These are phyloP conservation scores for Crenichthys baileyi DNA, from an alignment of 2,797 vertebrate genomes.

Conservation along the genomic window DNA sequence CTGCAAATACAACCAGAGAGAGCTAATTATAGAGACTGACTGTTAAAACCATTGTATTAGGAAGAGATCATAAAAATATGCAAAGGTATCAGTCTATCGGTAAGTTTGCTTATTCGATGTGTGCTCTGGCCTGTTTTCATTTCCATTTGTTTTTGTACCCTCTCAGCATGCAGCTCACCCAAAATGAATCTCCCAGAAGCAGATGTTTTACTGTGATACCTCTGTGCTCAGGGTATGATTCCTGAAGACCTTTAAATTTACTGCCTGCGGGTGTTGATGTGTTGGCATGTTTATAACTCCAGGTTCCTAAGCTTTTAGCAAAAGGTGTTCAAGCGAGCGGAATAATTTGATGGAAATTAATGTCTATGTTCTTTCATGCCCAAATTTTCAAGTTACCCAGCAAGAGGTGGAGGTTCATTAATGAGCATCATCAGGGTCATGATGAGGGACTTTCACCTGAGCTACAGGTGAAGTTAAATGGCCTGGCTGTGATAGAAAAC, in stretches of 20 bases:
- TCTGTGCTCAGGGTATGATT: background rate
- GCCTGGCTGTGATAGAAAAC: too few relatives aligned
- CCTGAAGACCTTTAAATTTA: background rate
- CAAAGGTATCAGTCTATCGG: background rate
- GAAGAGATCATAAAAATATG: background rate
- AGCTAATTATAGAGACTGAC: background rate
- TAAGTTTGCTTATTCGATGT: background rate
- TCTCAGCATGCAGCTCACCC: background rate
- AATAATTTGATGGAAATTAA: too few relatives aligned
- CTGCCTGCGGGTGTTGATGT: too few relatives aligned
- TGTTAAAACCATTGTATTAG: background rate
- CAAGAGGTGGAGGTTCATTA: too few relatives aligned
- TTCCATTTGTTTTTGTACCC: background rate
- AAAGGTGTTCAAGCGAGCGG: too few relatives aligned
- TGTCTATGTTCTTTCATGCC: too few relatives aligned
- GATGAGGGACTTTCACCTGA: too few relatives aligned
- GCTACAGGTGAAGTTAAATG: too few relatives aligned
- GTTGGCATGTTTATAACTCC: too few relatives aligned
- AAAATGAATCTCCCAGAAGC: background rate
- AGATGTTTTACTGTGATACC: background rate
- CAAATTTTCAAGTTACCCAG: too few relatives aligned
- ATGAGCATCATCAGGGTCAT: too few relatives aligned
- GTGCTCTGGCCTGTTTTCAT: background rate
- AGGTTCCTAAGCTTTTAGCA: too few relatives aligned
- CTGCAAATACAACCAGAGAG: background rate